A percentile compares a stretch with the other conserved stretches of the same genome.
Evolutionary conservation across 2,797 vertebrate species (phyloP).

Genomic region (Parambassis ranga): DNA sequence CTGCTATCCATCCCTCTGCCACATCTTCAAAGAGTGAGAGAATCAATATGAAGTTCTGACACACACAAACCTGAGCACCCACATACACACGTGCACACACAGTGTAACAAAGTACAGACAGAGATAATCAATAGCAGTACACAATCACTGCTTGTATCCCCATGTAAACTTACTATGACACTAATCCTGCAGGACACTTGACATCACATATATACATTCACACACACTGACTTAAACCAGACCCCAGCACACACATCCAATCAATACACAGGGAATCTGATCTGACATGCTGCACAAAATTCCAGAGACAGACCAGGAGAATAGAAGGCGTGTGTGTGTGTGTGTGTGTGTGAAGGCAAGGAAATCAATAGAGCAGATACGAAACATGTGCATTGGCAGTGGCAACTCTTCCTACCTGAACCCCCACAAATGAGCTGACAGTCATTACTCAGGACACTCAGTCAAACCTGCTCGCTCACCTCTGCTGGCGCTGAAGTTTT

Average conservation of each 20-base stretch:
- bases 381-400: conserved; percentile 50
- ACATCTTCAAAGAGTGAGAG: conserved; percentile 65
- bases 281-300: conserved; percentile 36
- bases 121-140: conserved; percentile 41
- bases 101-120: conserved; percentile 12
- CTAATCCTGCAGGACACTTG: conserved; percentile 53
- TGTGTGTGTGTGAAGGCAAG: not conserved
- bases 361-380: conserved; percentile 57
- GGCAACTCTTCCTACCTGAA: conserved; percentile 48
- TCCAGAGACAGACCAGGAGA: conserved; percentile 37
- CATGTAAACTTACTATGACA: conserved; percentile 43
- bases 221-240: not conserved
- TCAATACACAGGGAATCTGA: conserved; percentile 59
- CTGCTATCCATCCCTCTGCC: conserved; percentile 58
- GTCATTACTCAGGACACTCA: conserved; percentile 24
- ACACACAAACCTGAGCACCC: conserved; percentile 12
- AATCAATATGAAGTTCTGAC: conserved; percentile 61
- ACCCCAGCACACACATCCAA: conserved; percentile 2
- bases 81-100: not conserved
- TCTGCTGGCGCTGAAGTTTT: conserved; percentile 69
- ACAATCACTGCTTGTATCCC: conserved; percentile 36
- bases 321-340: conserved; percentile 13
- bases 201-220: conserved; percentile 26
- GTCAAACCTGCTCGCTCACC: conserved; percentile 73
- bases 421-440: conserved; percentile 5